phyloP scores from a whole-genome alignment of 2,888 invertebrate species.

The Gibbula magus region DNA sequence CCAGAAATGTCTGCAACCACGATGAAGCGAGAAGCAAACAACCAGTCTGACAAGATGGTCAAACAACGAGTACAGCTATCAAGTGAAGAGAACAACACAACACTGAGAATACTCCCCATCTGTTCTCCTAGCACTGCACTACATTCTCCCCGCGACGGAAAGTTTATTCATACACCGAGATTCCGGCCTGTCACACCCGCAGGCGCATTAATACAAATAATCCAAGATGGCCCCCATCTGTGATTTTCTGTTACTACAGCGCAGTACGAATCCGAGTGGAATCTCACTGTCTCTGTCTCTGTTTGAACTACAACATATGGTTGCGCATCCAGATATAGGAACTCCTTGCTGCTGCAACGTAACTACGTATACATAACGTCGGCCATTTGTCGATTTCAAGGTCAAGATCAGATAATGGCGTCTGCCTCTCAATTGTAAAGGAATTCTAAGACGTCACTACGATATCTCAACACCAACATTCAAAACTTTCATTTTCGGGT shows the following conservation, averaged over 20 bases:
- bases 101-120: not conserved
- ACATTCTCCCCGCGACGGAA: not conserved
- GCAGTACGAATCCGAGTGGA: too few relatives aligned
- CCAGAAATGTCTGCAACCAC: too few relatives aligned
- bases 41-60: not conserved
- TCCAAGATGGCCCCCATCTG: constrained; percentile 2
- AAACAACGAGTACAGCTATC: not conserved
- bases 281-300: not conserved
- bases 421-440: too few relatives aligned
- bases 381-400: not conserved
- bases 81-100: not conserved
- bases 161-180: not conserved
- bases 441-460: too few relatives aligned
- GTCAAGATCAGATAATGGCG: not conserved
- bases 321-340: not conserved
- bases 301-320: not conserved
- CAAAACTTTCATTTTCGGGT: too few relatives aligned
- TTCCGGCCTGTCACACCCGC: not conserved
- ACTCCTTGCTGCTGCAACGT: too few relatives aligned
- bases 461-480: too few relatives aligned
- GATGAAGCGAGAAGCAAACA: too few relatives aligned
- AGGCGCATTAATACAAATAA: not conserved
- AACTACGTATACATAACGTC: too few relatives aligned
- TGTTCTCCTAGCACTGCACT: not conserved
- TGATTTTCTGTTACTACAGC: not conserved